These are phyloP conservation scores for Hemiprocne comata DNA, from an alignment of 2,113 vertebrate genomes.

Conservation along the genomic window DNA sequence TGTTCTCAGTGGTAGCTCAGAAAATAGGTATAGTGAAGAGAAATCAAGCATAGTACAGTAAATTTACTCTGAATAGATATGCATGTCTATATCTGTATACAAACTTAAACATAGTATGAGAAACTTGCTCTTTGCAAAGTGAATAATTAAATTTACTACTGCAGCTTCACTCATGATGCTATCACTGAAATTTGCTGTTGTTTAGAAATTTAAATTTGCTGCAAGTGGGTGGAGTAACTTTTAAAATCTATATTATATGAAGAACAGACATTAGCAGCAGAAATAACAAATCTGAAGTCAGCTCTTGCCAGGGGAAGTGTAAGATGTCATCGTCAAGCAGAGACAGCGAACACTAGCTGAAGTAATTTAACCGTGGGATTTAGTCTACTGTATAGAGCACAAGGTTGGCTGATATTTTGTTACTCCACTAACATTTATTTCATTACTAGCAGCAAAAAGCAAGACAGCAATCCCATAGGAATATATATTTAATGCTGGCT, in stretches of 20 bases:
- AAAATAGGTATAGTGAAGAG: not conserved
- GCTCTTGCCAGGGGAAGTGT: not conserved
- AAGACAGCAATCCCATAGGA: not conserved
- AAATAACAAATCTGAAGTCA: not conserved
- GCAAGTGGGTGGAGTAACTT: not conserved
- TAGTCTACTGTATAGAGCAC: not conserved
- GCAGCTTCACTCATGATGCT: not conserved
- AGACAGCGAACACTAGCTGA: not conserved
- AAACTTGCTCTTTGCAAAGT: not conserved
- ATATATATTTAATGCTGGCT: not conserved
- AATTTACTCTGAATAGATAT: not conserved
- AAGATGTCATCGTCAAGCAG: not conserved
- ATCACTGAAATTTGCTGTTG: not conserved
- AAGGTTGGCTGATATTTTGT: not conserved
- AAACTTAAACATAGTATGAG: not conserved
- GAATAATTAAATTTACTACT: not conserved
- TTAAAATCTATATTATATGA: not conserved
- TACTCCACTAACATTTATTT: not conserved
- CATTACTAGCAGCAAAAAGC: not conserved
- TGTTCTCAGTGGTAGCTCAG: not conserved
- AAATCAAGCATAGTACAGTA: not conserved
- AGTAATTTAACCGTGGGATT: not conserved
- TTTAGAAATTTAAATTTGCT: slow-evolving; percentile 38
- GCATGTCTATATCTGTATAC: not conserved
- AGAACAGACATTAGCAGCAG: not conserved